Evolutionary conservation across 2,888 invertebrate species (phyloP).

Genomic region (Elysia crispata): DNA sequence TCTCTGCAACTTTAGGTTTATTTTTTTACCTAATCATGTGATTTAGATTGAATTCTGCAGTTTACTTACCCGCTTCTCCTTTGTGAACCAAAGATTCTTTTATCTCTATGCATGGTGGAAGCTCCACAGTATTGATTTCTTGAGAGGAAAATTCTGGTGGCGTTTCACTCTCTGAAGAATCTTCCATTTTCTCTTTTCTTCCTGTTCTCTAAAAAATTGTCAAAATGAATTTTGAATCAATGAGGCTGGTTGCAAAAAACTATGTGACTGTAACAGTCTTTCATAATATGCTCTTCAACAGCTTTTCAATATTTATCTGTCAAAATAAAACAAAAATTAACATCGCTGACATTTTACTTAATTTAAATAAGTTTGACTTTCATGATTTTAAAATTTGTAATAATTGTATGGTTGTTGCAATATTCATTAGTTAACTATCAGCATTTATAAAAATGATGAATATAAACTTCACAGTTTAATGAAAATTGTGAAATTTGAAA

Average conservation of each 20-base stretch:
- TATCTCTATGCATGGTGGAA: conserved; percentile 44
- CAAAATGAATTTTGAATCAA: background rate
- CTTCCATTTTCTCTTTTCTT: background rate
- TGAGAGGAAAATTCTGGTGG: background rate
- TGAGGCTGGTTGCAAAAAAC: background rate
- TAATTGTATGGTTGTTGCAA: no score
- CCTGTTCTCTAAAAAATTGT: background rate
- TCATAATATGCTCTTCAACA: no score
- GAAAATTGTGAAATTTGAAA: no score
- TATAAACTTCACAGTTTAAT: no score
- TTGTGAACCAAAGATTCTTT: conserved; percentile 34
- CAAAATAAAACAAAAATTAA: no score
- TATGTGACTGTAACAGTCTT: no score
- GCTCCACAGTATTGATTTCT: conserved; percentile 44
- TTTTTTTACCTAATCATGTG: background rate
- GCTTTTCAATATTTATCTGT: no score
- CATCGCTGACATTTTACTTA: no score
- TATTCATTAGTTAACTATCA: no score
- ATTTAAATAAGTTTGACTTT: no score
- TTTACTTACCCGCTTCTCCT: conserved; percentile 40
- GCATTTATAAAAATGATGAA: no score
- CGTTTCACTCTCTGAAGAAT: background rate
- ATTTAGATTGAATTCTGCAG: background rate
- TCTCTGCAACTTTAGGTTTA: background rate
- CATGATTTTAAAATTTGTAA: no score